Percentiles rank a stretch among this genome's conserved stretches.
phyloP scores from a whole-genome alignment of 2,113 vertebrate genomes.

The Mus spicilegus region DNA sequence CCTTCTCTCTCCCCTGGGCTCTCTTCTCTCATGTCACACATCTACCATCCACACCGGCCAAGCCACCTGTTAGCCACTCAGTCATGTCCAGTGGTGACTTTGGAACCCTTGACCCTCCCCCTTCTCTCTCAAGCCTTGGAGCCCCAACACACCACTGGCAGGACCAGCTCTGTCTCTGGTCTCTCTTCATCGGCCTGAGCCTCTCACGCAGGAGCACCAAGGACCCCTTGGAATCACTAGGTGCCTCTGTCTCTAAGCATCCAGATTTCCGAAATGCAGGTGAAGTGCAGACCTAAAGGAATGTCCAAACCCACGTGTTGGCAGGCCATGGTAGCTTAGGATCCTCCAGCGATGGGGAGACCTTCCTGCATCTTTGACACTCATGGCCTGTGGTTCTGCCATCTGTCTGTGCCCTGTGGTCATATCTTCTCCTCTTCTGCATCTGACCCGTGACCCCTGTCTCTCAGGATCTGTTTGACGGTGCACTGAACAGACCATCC shows the following conservation, averaged over 20 bases:
- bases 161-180: rapidly evolving
- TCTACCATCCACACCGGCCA: neutral
- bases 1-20: rapidly evolving
- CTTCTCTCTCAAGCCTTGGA: rapidly evolving
- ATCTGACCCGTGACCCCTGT: neutral
- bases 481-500: neutral
- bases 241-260: neutral
- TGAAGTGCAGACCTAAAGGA: neutral
- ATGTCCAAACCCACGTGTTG: too few species aligned
- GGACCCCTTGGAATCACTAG: rapidly evolving
- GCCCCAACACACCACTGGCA: too few species aligned
- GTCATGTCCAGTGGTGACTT: neutral
- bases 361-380: neutral
- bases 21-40: neutral
- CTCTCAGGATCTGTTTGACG: neutral
- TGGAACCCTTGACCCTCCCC: too few species aligned
- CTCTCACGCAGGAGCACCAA: too few species aligned
- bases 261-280: neutral
- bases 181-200: neutral
- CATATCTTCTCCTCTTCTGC: neutral
- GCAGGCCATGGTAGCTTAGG: neutral
- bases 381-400: neutral
- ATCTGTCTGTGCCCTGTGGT: neutral
- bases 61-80: neutral
- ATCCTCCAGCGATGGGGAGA: neutral